Evolutionary conservation across 92 coral and sea anemone species (phyloP).

Genomic region (Palythoa grandis): DNA sequence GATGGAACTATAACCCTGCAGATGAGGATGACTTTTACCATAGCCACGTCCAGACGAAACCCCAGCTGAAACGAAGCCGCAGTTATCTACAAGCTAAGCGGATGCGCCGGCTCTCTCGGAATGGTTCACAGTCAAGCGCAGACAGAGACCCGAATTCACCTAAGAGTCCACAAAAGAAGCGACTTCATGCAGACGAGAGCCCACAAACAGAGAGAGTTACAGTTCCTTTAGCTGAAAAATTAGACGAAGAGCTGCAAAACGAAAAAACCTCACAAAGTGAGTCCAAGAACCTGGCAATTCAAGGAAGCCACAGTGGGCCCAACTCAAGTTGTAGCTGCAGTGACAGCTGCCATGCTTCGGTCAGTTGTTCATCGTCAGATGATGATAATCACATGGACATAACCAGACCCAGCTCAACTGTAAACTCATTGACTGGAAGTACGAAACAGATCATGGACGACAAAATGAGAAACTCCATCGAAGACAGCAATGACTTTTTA

Average conservation of each 20-base stretch:
- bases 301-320: slow-evolving; percentile 52
- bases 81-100: slow-evolving; percentile 53
- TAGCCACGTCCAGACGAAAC: slow-evolving; percentile 41
- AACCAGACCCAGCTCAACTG: slow-evolving; percentile 30
- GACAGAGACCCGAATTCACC: slow-evolving; percentile 61
- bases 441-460: slow-evolving; percentile 15
- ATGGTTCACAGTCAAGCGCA: slow-evolving; percentile 67
- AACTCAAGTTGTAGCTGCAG: slow-evolving; percentile 56
- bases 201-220: slow-evolving; percentile 26
- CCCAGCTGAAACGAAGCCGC: slow-evolving; percentile 56
- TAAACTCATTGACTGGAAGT: background rate
- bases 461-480: slow-evolving; percentile 3
- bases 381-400: slow-evolving; percentile 41
- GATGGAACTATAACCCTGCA: slow-evolving; percentile 56
- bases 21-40: slow-evolving; percentile 54
- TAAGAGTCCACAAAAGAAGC: slow-evolving; percentile 50
- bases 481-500: background rate
- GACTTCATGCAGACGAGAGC: slow-evolving; percentile 39
- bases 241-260: slow-evolving; percentile 21
- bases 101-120: slow-evolving; percentile 51
- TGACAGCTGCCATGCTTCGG: slow-evolving; percentile 63
- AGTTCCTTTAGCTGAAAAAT: slow-evolving; percentile 24
- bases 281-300: background rate
- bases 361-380: slow-evolving; percentile 67
- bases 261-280: slow-evolving; percentile 1